Base-by-base conservation (phyloP, 2,888 invertebrate species). In the Apamea crenata region DNA sequence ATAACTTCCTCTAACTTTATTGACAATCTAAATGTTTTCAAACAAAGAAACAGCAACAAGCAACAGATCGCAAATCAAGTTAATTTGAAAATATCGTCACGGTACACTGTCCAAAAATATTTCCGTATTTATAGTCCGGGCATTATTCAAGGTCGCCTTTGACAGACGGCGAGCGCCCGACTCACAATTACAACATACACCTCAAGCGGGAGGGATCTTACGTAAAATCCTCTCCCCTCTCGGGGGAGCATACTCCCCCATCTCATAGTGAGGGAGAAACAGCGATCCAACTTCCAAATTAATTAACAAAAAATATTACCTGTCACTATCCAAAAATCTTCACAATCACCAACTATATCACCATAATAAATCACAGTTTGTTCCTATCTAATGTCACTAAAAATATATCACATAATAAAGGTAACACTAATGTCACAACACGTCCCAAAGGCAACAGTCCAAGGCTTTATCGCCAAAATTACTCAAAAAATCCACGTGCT, bases 401-500 rank as follows among this genome's bases (percentile, higher is more conserved):
- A 94, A 85, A 89, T 89, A 96, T 96, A 97, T 97, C 97, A 97
- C 96, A 97, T 96, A 94, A 95, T 95, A 93, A 93, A 91, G 96
- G 96, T 96, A 96, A 96, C 97, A 96, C 96, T 95, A 95, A 90
- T 90, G 96, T 97, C 96, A 97, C 97, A 97, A 97, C 97, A 96
- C 96, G 96, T 95, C 95, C 95, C 89, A 94, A 96, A 97, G 97
- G 97, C 96, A 95, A 95, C 94, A 94, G 94, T 96, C 95, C 95
- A 92, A 91, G 96, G 96, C 95, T 92, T 89, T 92, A 91, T 91
- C 91, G 95, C 95, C 94, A 94, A 96, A 95, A 96, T 93, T 93
- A 93, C 88, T 95, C 93, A 94, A 96, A 96, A 96, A 96, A 94
- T 95, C 92, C 96, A 95, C 95, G 95, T 94, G 95, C 93, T 91